A percentile compares a stretch with the other conserved stretches of the same genome.
Evolutionary conservation across 2,797 vertebrate genomes (phyloP).

Genomic region (Enteromius afrohamiltoni): DNA sequence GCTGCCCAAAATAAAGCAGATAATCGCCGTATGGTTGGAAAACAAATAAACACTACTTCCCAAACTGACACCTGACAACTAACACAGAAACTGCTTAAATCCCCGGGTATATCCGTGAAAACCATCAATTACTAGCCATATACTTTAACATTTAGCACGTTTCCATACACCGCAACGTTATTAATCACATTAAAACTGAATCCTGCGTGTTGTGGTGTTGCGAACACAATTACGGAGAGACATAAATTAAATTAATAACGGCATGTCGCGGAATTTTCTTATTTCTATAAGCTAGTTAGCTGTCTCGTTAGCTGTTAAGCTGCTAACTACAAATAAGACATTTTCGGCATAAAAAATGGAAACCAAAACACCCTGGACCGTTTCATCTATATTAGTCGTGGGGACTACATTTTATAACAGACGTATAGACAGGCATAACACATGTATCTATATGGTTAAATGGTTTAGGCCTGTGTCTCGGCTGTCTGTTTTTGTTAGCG

Average conservation of each 20-base stretch:
- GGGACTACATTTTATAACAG: background rate
- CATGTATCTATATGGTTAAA: constrained; percentile 4
- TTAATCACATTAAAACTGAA: background rate
- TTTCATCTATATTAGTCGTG: background rate
- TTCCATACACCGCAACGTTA: background rate
- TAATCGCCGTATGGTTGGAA: background rate
- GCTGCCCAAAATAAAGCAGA: constrained; percentile 6
- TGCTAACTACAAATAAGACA: constrained; percentile 20
- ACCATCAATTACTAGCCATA: constrained; percentile 29
- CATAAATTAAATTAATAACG: background rate
- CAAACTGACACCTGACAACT: constrained; percentile 30
- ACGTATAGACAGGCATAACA: background rate
- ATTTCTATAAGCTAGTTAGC: constrained; percentile 31
- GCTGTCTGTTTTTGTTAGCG: constrained; percentile 47
- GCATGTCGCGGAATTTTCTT: constrained; percentile 9
- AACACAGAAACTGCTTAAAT: constrained; percentile 16
- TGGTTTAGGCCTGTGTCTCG: constrained; percentile 12
- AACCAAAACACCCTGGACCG: background rate
- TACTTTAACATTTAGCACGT: background rate
- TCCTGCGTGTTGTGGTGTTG: background rate
- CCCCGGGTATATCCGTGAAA: constrained; percentile 13
- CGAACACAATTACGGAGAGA: background rate
- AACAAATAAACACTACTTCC: background rate
- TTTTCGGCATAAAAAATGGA: background rate
- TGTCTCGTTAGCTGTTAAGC: constrained; percentile 23